Evolutionary conservation across 2,888 invertebrate genomes (phyloP), one percentile per base, ranked within the genome.

Genomic region (Lithophane ornitopus): DNA sequence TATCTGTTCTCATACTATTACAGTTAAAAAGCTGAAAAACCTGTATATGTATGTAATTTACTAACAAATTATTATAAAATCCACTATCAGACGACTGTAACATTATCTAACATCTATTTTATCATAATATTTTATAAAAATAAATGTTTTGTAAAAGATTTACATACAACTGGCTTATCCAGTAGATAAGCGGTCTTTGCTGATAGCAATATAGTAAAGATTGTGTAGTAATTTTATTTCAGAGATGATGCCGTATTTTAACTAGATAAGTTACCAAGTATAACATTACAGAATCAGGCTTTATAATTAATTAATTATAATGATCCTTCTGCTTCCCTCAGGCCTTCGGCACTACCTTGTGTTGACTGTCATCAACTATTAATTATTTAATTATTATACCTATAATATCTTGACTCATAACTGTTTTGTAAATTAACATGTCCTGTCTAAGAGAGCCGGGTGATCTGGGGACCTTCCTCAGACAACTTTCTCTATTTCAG

Each of bases 181-280:
- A 44, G 14, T 34, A 63, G 70, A 80, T 80, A 82, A 80, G 67
- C 44, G 34, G 28, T 56, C n/a, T 76, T 52, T 0, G 16, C 26
- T 81, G 81, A 80, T 80, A 77, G 34, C 34, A 59, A 66, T 61
- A 66, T 26, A 41, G 12, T 46, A n/a, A 63, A 56, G 70, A 78
- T 56, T 49, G n/a, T 70, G 46, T 16, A 72, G 34, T 72, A 11
- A 72, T 14, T 70, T 14, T 56, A 14, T 26, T 46, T 58, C 2
- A 11, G 34, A 63, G 14, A 49, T 77, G 56, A 66, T 58, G n/a
- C n/a, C 49, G n/a, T 41, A 58, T 49, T 39, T 26, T 22, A 44
- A 52, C 59, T 26, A 19, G 9, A 11, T 46, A 56, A 19, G 19
- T 46, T 56, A 71, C 12, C 12, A 54, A 44, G 44, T 44, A 41